These are phyloP conservation scores for Mesitornis unicolor DNA, from an alignment of 2,113 vertebrate genomes.

Conservation along the genomic window DNA sequence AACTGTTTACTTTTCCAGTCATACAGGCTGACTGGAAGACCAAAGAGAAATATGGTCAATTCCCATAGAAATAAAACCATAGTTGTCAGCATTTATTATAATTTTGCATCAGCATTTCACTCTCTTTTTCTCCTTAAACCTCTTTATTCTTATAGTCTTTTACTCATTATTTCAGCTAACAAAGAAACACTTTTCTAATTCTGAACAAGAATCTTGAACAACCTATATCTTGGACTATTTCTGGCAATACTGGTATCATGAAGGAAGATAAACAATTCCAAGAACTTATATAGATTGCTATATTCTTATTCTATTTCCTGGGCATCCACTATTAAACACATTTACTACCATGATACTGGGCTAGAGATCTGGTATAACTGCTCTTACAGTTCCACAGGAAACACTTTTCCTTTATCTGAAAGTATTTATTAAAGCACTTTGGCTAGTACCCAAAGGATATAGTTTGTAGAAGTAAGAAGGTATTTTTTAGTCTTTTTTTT, in stretches of 20 bases:
- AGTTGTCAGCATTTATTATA: neutral
- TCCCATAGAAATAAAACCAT: neutral
- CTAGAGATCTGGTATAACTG: neutral
- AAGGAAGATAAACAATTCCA: neutral
- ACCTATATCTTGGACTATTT: neutral
- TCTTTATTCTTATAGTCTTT: neutral
- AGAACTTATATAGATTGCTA: neutral
- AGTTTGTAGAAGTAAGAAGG: neutral
- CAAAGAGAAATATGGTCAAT: neutral
- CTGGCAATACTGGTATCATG: accelerated
- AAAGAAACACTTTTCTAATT: neutral
- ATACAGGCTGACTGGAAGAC: neutral
- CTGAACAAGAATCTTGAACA: neutral
- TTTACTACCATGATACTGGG: neutral
- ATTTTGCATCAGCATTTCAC: accelerated
- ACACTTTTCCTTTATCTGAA: neutral
- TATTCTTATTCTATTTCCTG: neutral
- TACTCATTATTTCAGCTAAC: neutral
- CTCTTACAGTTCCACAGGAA: neutral
- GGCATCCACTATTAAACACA: neutral
- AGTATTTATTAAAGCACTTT: neutral
- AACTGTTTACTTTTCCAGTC: neutral
- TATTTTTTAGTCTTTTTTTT: neutral
- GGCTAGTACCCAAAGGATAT: neutral
- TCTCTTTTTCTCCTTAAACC: neutral